A percentile compares a stretch with the other conserved stretches of the same genome.
phyloP scores from a whole-genome alignment of 2,113 vertebrate genomes.

The Ranitomeya imitator region DNA sequence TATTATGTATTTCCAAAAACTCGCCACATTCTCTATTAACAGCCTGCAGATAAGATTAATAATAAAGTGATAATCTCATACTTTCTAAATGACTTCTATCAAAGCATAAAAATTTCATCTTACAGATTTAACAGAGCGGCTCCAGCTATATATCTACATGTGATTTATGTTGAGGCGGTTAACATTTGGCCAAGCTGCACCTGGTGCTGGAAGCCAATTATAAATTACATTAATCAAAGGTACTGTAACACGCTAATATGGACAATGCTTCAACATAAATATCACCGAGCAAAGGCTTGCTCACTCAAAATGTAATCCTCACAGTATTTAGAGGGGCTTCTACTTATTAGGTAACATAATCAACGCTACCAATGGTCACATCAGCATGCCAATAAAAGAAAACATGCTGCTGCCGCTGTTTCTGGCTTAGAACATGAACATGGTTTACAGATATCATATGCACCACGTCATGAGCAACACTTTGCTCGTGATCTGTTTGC shows the following conservation, averaged over 20 bases:
- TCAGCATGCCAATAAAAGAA: not conserved
- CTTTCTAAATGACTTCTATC: not conserved
- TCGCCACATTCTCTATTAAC: not conserved
- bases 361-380: not conserved
- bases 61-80: not conserved
- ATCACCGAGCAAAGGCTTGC: not conserved
- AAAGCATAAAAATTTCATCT: not conserved
- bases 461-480: not conserved
- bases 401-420: not conserved
- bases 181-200: constrained; percentile 32
- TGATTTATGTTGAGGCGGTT: constrained; percentile 43
- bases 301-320: not conserved
- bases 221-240: constrained; percentile 23
- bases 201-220: constrained; percentile 44
- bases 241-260: constrained; percentile 6
- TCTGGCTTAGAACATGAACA: not conserved
- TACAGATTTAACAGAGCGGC: constrained; percentile 1
- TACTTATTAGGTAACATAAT: not conserved
- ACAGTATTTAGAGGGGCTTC: not conserved
- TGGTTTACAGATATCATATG: not conserved
- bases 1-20: not conserved
- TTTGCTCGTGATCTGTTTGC: not conserved
- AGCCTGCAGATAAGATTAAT: not conserved
- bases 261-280: not conserved
- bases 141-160: constrained; percentile 32